phyloP scores from a whole-genome alignment of 2,113 vertebrate species.

The Paraplagusia blochii region DNA sequence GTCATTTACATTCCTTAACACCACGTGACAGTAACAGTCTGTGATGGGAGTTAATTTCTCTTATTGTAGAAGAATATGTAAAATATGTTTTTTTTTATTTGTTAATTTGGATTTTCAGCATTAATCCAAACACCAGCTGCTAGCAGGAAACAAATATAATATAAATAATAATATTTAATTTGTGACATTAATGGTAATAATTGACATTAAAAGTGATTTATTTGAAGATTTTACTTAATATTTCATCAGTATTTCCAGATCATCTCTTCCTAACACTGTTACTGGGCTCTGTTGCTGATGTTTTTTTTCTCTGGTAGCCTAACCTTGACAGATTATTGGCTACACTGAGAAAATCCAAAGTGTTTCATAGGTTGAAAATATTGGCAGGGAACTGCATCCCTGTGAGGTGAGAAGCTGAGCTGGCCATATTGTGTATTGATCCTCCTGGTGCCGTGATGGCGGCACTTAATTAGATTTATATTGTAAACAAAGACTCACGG shows the following conservation, averaged over 20 bases:
- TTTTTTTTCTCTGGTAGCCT: slow-evolving; percentile 64
- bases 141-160: too few species aligned
- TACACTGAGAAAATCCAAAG: slow-evolving; percentile 54
- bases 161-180: too few species aligned
- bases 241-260: background rate
- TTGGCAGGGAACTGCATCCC: slow-evolving; percentile 72
- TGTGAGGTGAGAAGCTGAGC: slow-evolving; percentile 80
- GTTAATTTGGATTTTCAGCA: too few species aligned
- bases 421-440: slow-evolving; percentile 86
- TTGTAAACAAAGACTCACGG: slow-evolving; percentile 81
- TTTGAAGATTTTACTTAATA: too few species aligned
- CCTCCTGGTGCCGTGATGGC: slow-evolving; percentile 66
- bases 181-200: too few species aligned
- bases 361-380: slow-evolving; percentile 75
- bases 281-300: slow-evolving; percentile 52
- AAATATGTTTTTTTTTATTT: too few species aligned
- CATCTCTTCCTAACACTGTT: slow-evolving; percentile 12
- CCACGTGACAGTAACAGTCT: too few species aligned
- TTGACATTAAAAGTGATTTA: too few species aligned
- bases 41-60: too few species aligned
- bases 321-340: slow-evolving; percentile 76
- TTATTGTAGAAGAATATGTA: too few species aligned
- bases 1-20: too few species aligned
- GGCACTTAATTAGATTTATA: slow-evolving; percentile 86
- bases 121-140: too few species aligned